phyloP scores from a whole-genome alignment of 1,140 invertebrate species.

The Drosophila athabasca region DNA sequence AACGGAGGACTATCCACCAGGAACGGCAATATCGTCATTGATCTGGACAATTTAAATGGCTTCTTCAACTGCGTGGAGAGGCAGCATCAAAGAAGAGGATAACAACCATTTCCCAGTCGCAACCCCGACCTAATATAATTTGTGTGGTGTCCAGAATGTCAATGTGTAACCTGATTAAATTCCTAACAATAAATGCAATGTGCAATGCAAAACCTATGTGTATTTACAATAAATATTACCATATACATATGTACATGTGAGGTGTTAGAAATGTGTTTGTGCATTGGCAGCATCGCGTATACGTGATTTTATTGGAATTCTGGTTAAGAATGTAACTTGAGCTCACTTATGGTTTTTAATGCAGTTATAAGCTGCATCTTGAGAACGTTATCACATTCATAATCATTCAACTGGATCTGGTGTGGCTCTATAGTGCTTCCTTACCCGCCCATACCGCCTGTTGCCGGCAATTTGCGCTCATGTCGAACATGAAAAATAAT shows the following conservation, averaged over 20 bases:
- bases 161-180: too few relatives aligned
- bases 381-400: too few relatives aligned
- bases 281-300: conserved; percentile 26
- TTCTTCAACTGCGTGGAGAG: conserved; percentile 38
- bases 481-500: conserved; percentile 78
- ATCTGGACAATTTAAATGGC: conserved; percentile 24
- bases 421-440: neutral
- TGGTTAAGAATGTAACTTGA: too few relatives aligned
- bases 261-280: too few relatives aligned
- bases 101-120: neutral
- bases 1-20: conserved; percentile 33
- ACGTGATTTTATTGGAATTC: conserved; percentile 18
- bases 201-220: conserved; percentile 18
- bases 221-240: too few relatives aligned
- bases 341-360: neutral
- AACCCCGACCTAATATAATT: too few relatives aligned
- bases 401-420: neutral
- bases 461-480: conserved; percentile 66
- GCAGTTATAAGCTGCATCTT: too few relatives aligned
- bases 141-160: too few relatives aligned
- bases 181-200: neutral
- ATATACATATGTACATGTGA: too few relatives aligned
- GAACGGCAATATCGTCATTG: conserved; percentile 53
- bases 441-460: conserved; percentile 12
- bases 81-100: conserved; percentile 43